Conservation (phyloP, 2,888 invertebrate genomes). For the Halocaridina rubra region DNA sequence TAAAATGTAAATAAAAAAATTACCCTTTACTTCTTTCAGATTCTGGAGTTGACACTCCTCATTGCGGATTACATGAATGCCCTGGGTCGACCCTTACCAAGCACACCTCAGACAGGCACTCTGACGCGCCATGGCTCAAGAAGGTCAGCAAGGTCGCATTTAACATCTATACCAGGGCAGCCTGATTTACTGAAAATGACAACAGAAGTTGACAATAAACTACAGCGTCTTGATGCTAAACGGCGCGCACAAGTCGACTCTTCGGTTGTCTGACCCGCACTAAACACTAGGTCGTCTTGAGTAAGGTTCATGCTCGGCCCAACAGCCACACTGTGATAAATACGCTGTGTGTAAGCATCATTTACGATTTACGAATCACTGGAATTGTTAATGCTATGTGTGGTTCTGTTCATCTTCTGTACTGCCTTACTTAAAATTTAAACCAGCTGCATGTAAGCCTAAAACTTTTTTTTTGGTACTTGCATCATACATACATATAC, state of each 20-base stretch:
- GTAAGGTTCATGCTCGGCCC: slow-evolving; percentile 62
- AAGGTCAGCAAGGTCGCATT: slow-evolving; percentile 44
- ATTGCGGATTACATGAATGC: slow-evolving; percentile 96
- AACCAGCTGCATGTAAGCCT: no score
- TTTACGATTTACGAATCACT: no score
- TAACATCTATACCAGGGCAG: slow-evolving; percentile 47
- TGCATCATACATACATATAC: no score
- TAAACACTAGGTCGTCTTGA: slow-evolving; percentile 54
- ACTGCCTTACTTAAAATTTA: no score
- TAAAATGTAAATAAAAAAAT: no score
- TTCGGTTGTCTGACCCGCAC: slow-evolving; percentile 51
- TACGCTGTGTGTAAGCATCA: not conserved
- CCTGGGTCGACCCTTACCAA: slow-evolving; percentile 68
- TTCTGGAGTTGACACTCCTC: slow-evolving; percentile 87
- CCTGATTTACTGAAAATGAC: slow-evolving; percentile 62
- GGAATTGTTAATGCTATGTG: no score
- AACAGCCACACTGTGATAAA: slow-evolving; percentile 56
- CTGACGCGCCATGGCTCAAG: slow-evolving; percentile 62
- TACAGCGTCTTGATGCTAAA: slow-evolving; percentile 55
- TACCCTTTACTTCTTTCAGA: slow-evolving; percentile 72
- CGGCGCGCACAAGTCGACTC: slow-evolving; percentile 48
- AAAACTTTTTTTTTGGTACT: no score
- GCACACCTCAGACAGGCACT: slow-evolving; percentile 63
- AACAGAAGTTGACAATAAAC: slow-evolving; percentile 59
- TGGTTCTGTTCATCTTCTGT: no score